These are phyloP conservation scores for Lamellibrachia satsuma DNA, from an alignment of 2,888 invertebrate species.

Conservation along the genomic window DNA sequence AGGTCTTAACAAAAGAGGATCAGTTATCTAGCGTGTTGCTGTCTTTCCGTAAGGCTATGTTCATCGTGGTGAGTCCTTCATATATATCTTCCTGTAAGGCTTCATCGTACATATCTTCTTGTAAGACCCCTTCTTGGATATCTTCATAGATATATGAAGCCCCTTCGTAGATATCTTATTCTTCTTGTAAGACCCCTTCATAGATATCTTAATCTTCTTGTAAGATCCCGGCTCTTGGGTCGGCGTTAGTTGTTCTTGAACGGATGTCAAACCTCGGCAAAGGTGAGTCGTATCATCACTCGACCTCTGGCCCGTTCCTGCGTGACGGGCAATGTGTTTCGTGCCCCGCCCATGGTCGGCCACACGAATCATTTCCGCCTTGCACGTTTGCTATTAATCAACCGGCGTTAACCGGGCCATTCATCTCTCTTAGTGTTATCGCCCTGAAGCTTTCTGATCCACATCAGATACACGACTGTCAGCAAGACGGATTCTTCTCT, in stretches of 20 bases:
- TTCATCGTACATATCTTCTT: neutral
- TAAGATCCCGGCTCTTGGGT: too few species aligned
- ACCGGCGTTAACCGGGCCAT: neutral
- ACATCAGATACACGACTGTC: neutral
- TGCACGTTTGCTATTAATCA: neutral
- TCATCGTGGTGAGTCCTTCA: neutral
- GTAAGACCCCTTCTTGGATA: neutral
- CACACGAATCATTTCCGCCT: neutral
- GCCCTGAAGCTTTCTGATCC: neutral
- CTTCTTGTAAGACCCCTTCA: too few species aligned
- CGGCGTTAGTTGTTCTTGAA: too few species aligned
- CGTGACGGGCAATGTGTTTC: neutral
- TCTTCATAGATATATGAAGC: too few species aligned
- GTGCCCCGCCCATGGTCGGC: neutral
- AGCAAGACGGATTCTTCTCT: neutral
- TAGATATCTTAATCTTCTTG: too few species aligned
- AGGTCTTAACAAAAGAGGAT: neutral
- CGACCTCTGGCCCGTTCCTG: neutral
- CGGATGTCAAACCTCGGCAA: neutral
- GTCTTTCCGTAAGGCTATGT: neutral
- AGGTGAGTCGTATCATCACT: neutral
- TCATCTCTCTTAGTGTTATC: neutral
- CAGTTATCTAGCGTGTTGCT: neutral
- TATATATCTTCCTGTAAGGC: neutral
- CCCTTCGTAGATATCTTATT: too few species aligned